Conservation (phyloP, 2,888 invertebrate genomes). For the Alviniconcha strummeri region DNA sequence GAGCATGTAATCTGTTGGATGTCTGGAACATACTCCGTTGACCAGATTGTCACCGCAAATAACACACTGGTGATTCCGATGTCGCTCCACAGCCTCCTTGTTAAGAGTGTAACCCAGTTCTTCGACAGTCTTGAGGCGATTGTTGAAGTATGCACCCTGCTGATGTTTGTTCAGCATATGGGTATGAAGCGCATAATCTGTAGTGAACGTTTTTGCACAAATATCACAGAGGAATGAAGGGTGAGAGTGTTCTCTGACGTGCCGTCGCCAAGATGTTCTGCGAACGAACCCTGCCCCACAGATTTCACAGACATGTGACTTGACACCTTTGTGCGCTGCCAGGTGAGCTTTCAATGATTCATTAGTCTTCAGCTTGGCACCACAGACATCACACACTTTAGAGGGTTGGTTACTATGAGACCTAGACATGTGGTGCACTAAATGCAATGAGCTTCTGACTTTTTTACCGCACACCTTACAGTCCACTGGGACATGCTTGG, state of each 20-base stretch:
- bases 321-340: conserved; percentile 18
- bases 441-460: not conserved
- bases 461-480: conserved; percentile 10
- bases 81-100: not conserved
- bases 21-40: not conserved
- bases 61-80: conserved; percentile 10
- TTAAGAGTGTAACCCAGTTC: conserved; percentile 16
- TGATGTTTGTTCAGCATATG: conserved; percentile 20
- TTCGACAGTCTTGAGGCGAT: conserved; percentile 25
- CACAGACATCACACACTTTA: conserved; percentile 15
- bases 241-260: not conserved
- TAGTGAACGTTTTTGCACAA: conserved; percentile 18
- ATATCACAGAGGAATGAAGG: not conserved
- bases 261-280: conserved; percentile 15
- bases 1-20: not conserved
- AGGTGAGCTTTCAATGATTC: not conserved
- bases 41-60: not conserved
- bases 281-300: conserved; percentile 26
- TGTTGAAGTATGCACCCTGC: conserved; percentile 9
- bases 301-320: conserved; percentile 14
- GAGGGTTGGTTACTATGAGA: not conserved
- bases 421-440: not conserved
- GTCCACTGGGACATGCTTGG: conserved; percentile 6
- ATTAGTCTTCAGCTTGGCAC: conserved; percentile 9
- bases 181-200: conserved; percentile 1